Percentiles rank a stretch among this genome's conserved stretches.
These are phyloP conservation scores for Hirtodrosophila trivittata DNA, from an alignment of 2,888 invertebrate species.

Conservation along the genomic window DNA sequence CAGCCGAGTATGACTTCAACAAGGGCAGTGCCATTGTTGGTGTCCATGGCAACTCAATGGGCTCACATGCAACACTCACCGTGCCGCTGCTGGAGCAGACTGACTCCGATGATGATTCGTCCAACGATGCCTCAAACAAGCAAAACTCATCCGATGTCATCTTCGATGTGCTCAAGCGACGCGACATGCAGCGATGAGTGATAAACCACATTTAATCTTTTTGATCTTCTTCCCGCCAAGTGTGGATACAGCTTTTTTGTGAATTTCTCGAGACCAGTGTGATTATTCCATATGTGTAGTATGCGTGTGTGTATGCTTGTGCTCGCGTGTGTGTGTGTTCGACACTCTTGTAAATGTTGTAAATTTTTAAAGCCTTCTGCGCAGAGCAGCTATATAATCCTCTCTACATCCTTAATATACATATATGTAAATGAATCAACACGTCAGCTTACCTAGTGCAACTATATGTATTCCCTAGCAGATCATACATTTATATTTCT, in stretches of 20 bases:
- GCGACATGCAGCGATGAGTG: slow-evolving; percentile 83
- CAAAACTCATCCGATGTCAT: slow-evolving; percentile 85
- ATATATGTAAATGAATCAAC: slow-evolving; percentile 29
- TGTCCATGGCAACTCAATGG: slow-evolving; percentile 35
- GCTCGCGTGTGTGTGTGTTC: slow-evolving; percentile 7
- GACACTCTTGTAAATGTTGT: slow-evolving; percentile 68
- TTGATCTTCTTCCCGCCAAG: neutral
- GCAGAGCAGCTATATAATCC: slow-evolving; percentile 28
- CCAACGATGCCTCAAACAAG: slow-evolving; percentile 82
- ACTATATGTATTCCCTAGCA: slow-evolving; percentile 31
- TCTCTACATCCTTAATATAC: slow-evolving; percentile 28
- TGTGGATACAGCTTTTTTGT: neutral
- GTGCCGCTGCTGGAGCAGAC: slow-evolving; percentile 82
- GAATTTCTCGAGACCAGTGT: slow-evolving; percentile 17
- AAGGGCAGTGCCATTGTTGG: slow-evolving; percentile 37
- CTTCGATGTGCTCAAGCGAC: slow-evolving; percentile 85
- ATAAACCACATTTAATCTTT: neutral
- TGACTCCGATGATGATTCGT: slow-evolving; percentile 81
- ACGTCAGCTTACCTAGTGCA: slow-evolving; percentile 18
- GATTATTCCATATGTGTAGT: slow-evolving; percentile 20
- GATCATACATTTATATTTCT: slow-evolving; percentile 11
- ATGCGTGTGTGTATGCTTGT: slow-evolving; percentile 17
- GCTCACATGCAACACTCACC: slow-evolving; percentile 74
- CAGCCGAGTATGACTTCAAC: slow-evolving; percentile 59
- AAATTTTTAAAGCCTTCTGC: slow-evolving; percentile 51